Evolutionary conservation across 1,140 invertebrate genomes (phyloP).

Genomic region (Homarus americanus): DNA sequence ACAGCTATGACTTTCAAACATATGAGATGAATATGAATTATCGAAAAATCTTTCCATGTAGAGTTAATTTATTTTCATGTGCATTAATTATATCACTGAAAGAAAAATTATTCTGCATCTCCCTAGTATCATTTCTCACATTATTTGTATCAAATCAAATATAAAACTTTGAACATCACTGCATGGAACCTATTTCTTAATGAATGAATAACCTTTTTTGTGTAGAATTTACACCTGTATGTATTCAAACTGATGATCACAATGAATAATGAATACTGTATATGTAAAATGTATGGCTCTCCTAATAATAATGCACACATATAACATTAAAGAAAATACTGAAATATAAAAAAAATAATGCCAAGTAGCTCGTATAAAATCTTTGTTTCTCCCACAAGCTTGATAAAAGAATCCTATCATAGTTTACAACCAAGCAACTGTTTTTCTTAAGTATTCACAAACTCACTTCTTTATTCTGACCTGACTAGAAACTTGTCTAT

Average conservation of each 20-base stretch:
- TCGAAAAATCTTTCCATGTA: not conserved
- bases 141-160: not conserved
- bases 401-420: not conserved
- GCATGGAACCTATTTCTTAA: not conserved
- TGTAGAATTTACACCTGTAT: not conserved
- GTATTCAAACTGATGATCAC: not conserved
- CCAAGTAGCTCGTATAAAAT: not conserved
- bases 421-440: not conserved
- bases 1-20: not conserved
- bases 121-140: not conserved
- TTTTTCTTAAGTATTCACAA: not conserved
- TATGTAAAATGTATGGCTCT: slow-evolving; percentile 1
- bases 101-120: not conserved
- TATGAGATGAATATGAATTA: not conserved
- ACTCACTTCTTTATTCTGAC: not conserved
- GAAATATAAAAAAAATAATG: not conserved
- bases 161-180: not conserved
- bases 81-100: not conserved
- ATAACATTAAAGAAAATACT: not conserved
- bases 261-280: not conserved
- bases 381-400: not conserved
- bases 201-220: not conserved
- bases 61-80: not conserved
- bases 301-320: not conserved
- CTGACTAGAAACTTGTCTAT: slow-evolving; percentile 4